Conservation (phyloP, 1,140 invertebrate genomes). For the Carcinoscorpius rotundicauda region DNA sequence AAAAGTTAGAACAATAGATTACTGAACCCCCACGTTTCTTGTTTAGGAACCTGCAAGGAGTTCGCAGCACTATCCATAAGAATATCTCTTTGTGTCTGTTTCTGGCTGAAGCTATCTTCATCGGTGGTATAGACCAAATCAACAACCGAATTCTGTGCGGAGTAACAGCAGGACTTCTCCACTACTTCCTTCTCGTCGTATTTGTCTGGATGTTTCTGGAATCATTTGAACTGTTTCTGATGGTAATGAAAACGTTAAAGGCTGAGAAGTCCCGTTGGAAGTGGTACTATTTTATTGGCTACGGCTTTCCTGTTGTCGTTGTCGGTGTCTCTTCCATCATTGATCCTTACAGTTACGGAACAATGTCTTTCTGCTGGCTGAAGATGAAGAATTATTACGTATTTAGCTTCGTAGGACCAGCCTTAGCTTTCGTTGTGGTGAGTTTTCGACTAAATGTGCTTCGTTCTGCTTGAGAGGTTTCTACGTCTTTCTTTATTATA, state of each 20-base stretch:
- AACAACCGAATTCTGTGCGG: slow-evolving; percentile 72
- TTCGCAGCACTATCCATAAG: slow-evolving; percentile 33
- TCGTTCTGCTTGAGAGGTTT: too few species aligned
- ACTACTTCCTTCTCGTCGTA: slow-evolving; percentile 88
- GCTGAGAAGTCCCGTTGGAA: slow-evolving; percentile 67
- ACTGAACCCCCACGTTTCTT: background rate
- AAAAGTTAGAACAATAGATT: too few species aligned
- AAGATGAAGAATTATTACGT: slow-evolving; percentile 74
- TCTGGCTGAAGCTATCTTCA: slow-evolving; percentile 81
- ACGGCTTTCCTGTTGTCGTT: slow-evolving; percentile 60
- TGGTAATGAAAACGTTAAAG: slow-evolving; percentile 90
- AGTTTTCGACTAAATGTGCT: background rate
- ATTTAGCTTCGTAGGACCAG: slow-evolving; percentile 83
- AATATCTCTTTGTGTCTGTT: slow-evolving; percentile 54
- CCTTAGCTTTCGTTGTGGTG: slow-evolving; percentile 41
- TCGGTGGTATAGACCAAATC: slow-evolving; percentile 79
- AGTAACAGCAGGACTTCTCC: slow-evolving; percentile 75
- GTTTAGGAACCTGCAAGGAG: slow-evolving; percentile 15
- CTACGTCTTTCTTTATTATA: too few species aligned
- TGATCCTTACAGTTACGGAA: slow-evolving; percentile 74
- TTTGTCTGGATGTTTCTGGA: slow-evolving; percentile 71
- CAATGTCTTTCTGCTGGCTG: slow-evolving; percentile 74
- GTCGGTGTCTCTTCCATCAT: slow-evolving; percentile 62
- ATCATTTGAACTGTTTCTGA: slow-evolving; percentile 89
- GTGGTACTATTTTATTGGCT: slow-evolving; percentile 73